Percentiles rank a stretch among this genome's conserved stretches.
phyloP scores from a whole-genome alignment of 2,113 vertebrate species.

The Calidris pygmaea region DNA sequence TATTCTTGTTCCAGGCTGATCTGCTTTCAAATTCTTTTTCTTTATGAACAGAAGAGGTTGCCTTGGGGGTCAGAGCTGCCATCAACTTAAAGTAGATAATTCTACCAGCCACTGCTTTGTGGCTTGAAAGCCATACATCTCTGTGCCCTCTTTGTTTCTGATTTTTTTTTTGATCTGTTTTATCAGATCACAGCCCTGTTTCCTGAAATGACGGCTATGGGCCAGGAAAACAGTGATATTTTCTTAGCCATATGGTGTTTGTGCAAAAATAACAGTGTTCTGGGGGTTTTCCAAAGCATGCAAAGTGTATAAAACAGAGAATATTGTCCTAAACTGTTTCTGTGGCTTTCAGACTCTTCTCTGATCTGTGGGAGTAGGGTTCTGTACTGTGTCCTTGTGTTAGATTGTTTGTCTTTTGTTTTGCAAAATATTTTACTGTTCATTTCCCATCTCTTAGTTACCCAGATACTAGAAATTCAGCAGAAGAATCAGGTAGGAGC shows the following conservation, averaged over 20 bases:
- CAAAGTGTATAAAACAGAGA: not conserved
- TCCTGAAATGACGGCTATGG: not conserved
- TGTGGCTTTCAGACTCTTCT: not conserved
- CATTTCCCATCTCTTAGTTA: not conserved
- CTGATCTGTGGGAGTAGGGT: not conserved
- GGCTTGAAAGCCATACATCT: not conserved
- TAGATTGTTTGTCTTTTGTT: not conserved
- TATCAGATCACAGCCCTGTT: not conserved
- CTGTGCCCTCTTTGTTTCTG: not conserved
- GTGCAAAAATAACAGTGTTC: constrained; percentile 24
- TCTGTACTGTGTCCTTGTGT: not conserved
- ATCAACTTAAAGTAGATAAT: not conserved
- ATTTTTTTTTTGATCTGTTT: not conserved
- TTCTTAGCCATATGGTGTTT: constrained; percentile 23
- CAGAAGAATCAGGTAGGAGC: not conserved
- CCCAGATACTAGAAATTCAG: not conserved
- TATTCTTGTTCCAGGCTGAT: not conserved
- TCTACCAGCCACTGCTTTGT: not conserved
- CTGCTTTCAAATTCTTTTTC: not conserved
- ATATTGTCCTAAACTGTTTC: not conserved
- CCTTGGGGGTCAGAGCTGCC: not conserved
- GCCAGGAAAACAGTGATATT: not conserved
- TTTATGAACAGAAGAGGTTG: not conserved
- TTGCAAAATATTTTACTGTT: not conserved
- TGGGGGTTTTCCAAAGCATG: not conserved